These are phyloP conservation scores for Nycticorax nycticorax DNA, from an alignment of 2,113 vertebrate species.

Conservation along the genomic window DNA sequence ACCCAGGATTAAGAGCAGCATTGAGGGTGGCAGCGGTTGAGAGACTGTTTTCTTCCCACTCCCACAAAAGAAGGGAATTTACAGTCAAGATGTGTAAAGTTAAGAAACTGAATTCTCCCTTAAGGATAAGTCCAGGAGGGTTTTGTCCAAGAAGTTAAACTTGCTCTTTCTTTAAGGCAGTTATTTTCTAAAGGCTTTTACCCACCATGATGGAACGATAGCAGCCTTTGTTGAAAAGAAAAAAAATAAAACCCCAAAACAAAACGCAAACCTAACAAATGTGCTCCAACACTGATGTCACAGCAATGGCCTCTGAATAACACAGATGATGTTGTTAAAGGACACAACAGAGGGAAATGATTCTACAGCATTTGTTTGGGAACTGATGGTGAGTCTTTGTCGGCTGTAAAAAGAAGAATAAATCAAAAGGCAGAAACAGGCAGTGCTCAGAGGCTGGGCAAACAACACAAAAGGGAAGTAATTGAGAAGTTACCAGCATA, in stretches of 20 bases:
- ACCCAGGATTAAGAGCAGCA: background rate
- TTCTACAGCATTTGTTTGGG: fast-evolving
- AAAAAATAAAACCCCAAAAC: background rate
- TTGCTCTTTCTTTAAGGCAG: background rate
- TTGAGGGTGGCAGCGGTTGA: background rate
- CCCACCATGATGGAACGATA: background rate
- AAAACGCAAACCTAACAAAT: background rate
- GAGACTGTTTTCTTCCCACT: background rate
- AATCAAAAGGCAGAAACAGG: background rate
- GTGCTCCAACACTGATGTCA: background rate
- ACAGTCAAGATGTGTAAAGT: background rate
- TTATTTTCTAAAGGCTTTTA: background rate
- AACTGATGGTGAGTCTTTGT: background rate
- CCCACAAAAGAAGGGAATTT: background rate
- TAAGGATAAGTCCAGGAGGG: background rate
- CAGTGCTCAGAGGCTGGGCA: background rate
- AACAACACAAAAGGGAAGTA: background rate
- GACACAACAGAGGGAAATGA: background rate
- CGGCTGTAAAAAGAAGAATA: background rate
- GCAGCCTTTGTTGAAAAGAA: background rate
- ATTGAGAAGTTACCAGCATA: background rate
- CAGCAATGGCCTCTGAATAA: background rate
- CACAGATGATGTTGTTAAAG: background rate
- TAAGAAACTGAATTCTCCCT: background rate
- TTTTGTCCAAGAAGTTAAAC: background rate